Evolutionary conservation across 2,888 invertebrate species (phyloP).

Genomic region (Adela reaumurella): DNA sequence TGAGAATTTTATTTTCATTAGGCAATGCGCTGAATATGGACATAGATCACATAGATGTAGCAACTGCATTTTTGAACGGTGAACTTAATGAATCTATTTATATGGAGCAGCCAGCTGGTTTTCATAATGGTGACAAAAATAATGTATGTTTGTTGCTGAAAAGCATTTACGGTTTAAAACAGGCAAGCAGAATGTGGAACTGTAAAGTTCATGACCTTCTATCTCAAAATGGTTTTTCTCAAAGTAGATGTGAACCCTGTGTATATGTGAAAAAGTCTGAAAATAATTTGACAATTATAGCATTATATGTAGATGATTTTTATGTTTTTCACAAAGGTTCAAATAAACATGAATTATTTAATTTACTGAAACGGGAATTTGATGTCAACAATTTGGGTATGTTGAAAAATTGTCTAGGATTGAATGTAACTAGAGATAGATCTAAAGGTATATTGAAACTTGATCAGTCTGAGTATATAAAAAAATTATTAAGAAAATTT

Average conservation of each 20-base stretch:
- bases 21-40: conserved; percentile 5
- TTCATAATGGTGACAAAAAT: conserved; percentile 4
- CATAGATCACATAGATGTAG: conserved; percentile 12
- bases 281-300: conserved; percentile 8
- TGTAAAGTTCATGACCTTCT: conserved; percentile 9
- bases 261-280: conserved; percentile 7
- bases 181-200: conserved; percentile 14
- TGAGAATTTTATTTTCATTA: conserved; percentile 8
- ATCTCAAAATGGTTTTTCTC: conserved; percentile 3
- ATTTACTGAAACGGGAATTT: conserved; percentile 3
- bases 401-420: conserved; percentile 11
- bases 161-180: conserved; percentile 14
- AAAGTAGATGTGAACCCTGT: conserved; percentile 11
- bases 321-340: conserved; percentile 8
- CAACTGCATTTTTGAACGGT: conserved; percentile 13
- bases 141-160: conserved; percentile 13
- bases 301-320: conserved; percentile 15
- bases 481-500: conserved; percentile 1
- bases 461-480: conserved; percentile 1
- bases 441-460: conserved; percentile 4
- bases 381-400: conserved; percentile 7
- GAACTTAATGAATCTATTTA: conserved; percentile 10
- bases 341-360: neutral
- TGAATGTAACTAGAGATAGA: conserved; percentile 7
- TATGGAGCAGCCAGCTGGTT: conserved; percentile 8